These are phyloP conservation scores for Arctopsyche grandis DNA, from an alignment of 1,140 invertebrate genomes.

Conservation along the genomic window DNA sequence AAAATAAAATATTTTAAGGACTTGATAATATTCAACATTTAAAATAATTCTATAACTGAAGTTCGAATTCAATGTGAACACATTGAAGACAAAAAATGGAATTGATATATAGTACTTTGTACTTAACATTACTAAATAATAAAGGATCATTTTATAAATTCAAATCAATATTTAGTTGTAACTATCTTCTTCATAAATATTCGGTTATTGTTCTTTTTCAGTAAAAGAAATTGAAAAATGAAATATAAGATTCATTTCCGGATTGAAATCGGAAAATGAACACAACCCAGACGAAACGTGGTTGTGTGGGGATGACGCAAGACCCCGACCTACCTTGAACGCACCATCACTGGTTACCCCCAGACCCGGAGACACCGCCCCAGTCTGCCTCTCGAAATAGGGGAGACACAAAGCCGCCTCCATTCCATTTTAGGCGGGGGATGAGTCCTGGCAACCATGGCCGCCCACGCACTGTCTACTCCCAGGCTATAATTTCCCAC, in stretches of 20 bases:
- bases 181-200: no score
- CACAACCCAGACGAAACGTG: neutral
- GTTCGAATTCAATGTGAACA: no score
- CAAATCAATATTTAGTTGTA: no score
- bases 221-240: no score
- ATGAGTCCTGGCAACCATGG: neutral
- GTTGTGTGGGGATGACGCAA: neutral
- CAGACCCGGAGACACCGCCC: neutral
- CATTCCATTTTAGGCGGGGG: neutral
- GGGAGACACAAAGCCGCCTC: neutral
- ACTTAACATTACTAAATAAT: no score
- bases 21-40: no score
- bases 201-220: no score
- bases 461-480: slow-evolving; percentile 1
- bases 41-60: no score
- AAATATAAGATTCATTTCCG: neutral
- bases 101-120: no score
- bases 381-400: neutral
- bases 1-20: no score
- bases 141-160: no score
- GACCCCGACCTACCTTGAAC: slow-evolving; percentile 15
- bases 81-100: no score
- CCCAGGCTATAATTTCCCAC: slow-evolving; percentile 3
- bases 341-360: neutral
- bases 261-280: neutral